Conservation (phyloP, 2,888 invertebrate genomes). For the Rotaria macrura region DNA sequence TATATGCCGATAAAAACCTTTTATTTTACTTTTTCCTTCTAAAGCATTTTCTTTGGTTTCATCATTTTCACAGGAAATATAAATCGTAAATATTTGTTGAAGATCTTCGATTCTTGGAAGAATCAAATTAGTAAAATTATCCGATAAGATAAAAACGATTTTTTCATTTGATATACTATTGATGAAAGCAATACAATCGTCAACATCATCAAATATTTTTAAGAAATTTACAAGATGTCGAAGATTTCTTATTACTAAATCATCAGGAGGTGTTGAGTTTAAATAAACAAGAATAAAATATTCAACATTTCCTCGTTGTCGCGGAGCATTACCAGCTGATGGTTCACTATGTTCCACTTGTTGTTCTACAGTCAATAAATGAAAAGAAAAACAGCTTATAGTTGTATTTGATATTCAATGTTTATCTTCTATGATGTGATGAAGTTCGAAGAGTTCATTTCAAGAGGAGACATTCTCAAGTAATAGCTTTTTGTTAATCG, state of each 20-base stretch:
- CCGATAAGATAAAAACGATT: neutral
- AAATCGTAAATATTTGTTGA: neutral
- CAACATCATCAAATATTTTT: neutral
- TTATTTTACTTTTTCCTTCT: neutral
- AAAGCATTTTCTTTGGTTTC: neutral
- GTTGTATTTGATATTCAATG: too few species aligned
- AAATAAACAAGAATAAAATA: neutral
- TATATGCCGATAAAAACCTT: neutral
- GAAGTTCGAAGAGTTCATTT: too few species aligned
- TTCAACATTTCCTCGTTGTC: neutral
- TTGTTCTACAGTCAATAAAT: neutral
- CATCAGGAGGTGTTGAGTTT: neutral
- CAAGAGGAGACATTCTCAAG: too few species aligned
- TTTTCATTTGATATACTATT: neutral
- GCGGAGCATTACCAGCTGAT: neutral
- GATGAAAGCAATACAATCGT: slow-evolving; percentile 1
- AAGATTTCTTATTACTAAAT: neutral
- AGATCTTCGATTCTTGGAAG: neutral
- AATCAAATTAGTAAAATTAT: neutral
- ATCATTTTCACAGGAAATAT: neutral
- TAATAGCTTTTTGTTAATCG: too few species aligned
- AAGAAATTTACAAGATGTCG: neutral
- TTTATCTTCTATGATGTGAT: too few species aligned
- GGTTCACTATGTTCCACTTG: neutral
- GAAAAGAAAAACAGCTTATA: too few species aligned